These are phyloP conservation scores for Otocyon megalotis DNA, from an alignment of 2,113 vertebrate genomes.

Conservation along the genomic window DNA sequence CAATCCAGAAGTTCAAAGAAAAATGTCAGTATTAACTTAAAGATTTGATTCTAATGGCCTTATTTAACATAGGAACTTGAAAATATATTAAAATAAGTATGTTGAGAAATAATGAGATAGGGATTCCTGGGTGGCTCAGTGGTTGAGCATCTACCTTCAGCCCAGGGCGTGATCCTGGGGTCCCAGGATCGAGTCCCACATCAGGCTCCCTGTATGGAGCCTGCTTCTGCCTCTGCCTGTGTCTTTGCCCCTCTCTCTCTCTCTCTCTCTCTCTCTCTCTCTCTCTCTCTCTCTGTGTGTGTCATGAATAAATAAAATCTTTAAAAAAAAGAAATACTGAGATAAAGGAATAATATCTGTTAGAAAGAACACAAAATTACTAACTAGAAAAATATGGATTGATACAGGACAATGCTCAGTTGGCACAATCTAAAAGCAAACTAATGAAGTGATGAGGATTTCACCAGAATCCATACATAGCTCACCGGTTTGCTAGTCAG, in stretches of 20 bases:
- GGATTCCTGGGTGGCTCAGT: too few relatives aligned
- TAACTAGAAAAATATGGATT: background rate
- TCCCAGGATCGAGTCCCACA: too few relatives aligned
- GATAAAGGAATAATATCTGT: background rate
- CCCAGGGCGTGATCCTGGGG: too few relatives aligned
- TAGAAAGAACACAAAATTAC: background rate
- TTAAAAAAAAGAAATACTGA: background rate
- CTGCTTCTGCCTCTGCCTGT: too few relatives aligned
- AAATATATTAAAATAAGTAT: background rate
- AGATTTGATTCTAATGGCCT: background rate
- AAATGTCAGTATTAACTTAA: background rate
- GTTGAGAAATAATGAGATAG: background rate
- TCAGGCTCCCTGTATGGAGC: too few relatives aligned
- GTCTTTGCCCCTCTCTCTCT: too few relatives aligned
- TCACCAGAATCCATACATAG: background rate
- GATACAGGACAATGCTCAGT: background rate
- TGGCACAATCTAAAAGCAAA: background rate
- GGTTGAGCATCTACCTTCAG: too few relatives aligned
- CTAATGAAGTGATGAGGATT: background rate
- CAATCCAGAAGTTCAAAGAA: constrained; percentile 30
- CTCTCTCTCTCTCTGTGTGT: too few relatives aligned
- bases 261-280: too few relatives aligned
- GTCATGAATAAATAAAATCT: too few relatives aligned
- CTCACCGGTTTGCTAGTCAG: background rate
- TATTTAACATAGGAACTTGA: background rate